Evolutionary conservation across 35 echinoderm and acorn worm genomes (phyloP), one percentile per base, ranked within the genome.

Genomic region (Apostichopus parvimensis): DNA sequence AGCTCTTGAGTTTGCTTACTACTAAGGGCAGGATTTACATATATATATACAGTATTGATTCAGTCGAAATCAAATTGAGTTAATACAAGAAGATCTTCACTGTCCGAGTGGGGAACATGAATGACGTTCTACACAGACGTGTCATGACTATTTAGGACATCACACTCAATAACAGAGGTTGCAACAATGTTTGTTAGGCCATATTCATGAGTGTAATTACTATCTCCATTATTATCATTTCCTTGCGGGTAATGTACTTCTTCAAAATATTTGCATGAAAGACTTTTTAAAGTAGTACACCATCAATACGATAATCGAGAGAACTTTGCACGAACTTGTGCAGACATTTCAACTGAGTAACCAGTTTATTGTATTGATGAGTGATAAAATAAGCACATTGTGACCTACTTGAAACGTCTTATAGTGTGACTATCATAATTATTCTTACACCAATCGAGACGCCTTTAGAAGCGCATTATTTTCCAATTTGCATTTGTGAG

Each of bases 241-340:
- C 24, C 24, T 23, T 10, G 10, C 57, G 57, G 26, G 77, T 23
- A 24, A 79, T 34, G 22, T 79, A 79, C 34, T 91, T 72, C 78
- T 91, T 77, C 10, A 91, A 34, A 17, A 91, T 22, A 52, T 91
- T 91, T 17, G 89, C 89, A 91, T 91, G 89, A 60, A 53, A 79
- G 10, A 17, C 54, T 14, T 25, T 25, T 25, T 25, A 25, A 25
- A 25, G 24, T 25, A 25, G 24, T 25, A 25, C 24, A 25, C 75
- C 62, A 75, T 90, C 87, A 20, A 73, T 90, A 23, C 71, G 56
- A 77, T 76, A 90, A 56, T 91, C 72, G 5, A 78, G 22, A 78
- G 10, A 53, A 5, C 15, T 79, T 77, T 91, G 5, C 53, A 78
- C 66, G 18, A 91, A 71, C 26, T 60, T 77, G 54, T 56, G 78